Conservation (phyloP, 2,797 vertebrate genomes). For the Crax fasciolata region DNA sequence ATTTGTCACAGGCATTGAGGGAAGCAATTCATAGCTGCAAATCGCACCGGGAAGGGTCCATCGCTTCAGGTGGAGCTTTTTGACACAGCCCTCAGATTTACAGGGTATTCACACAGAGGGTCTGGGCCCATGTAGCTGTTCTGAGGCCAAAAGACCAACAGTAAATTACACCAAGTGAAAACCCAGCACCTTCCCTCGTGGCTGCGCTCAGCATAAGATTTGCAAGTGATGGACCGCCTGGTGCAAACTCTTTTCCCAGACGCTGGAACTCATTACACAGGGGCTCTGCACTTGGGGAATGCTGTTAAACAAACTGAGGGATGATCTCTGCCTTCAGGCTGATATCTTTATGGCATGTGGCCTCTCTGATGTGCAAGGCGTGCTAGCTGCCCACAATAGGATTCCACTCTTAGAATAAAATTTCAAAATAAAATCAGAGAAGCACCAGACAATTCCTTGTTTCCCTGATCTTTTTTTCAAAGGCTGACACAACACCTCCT, state of each 20-base stretch:
- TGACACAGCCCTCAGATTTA: not conserved
- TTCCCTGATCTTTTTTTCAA: not conserved
- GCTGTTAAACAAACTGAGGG: not conserved
- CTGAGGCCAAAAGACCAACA: not conserved
- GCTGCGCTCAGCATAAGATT: not conserved
- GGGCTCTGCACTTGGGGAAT: not conserved
- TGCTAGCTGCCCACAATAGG: rapidly evolving
- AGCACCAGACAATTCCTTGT: not conserved
- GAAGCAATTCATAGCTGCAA: not conserved
- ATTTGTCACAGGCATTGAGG: not conserved
- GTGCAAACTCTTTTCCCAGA: not conserved
- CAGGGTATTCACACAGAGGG: not conserved
- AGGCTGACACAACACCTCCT: not conserved
- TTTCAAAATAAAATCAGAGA: not conserved
- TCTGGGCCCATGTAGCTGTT: not conserved
- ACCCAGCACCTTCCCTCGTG: not conserved
- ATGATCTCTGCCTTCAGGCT: not conserved
- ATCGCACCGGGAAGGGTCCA: not conserved
- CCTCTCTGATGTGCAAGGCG: not conserved
- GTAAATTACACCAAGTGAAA: not conserved
- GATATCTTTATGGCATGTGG: rapidly evolving
- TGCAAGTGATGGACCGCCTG: not conserved
- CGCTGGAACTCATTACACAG: not conserved
- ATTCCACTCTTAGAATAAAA: not conserved
- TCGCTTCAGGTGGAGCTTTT: not conserved